Conservation (phyloP, 2,113 vertebrate genomes). For the Machaerirhynchus nigripectus region DNA sequence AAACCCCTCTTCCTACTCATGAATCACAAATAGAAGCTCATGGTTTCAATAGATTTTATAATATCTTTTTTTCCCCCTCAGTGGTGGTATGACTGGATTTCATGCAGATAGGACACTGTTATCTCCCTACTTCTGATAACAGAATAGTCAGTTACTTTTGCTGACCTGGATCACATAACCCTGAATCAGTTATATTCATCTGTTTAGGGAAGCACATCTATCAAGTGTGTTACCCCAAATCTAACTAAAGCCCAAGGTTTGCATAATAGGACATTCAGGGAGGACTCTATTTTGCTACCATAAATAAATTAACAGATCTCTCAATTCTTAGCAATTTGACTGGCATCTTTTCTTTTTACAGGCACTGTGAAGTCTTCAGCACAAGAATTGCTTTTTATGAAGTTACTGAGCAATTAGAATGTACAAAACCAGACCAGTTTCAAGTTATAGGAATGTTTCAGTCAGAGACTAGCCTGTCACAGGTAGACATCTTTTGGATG, state of each 20-base stretch:
- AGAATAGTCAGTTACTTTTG: background rate
- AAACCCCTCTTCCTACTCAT: background rate
- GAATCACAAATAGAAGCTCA: background rate
- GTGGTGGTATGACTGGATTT: background rate
- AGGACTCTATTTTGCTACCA: background rate
- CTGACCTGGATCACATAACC: background rate
- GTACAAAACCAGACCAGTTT: background rate
- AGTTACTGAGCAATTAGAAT: background rate
- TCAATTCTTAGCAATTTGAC: background rate
- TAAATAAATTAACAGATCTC: background rate
- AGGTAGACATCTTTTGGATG: background rate
- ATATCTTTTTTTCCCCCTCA: background rate
- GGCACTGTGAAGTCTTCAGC: background rate
- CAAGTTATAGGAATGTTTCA: background rate
- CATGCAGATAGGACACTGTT: background rate
- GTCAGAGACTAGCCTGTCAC: background rate
- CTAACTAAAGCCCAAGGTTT: background rate
- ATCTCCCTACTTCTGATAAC: background rate
- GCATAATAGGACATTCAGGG: background rate
- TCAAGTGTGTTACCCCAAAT: background rate
- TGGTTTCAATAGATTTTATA: background rate
- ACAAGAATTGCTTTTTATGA: background rate
- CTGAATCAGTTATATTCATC: background rate
- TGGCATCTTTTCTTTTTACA: background rate
- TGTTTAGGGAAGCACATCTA: background rate